A percentile compares a stretch with the other conserved stretches of the same genome.
Evolutionary conservation across 2,888 invertebrate species (phyloP).

Genomic region (Bellardia pandia): DNA sequence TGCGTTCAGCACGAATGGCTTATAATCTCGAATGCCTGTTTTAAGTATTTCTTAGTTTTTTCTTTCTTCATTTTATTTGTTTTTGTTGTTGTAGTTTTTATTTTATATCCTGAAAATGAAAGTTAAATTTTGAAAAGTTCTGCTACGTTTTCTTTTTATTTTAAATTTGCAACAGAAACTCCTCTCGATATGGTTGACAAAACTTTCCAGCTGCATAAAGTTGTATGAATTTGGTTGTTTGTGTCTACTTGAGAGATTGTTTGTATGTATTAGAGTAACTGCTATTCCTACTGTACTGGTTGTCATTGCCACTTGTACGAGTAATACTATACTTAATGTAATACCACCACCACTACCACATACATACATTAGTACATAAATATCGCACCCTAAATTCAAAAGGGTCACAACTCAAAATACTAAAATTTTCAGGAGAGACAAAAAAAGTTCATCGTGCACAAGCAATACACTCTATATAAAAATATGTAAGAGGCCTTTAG

Average conservation of each 20-base stretch:
- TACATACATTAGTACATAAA: no score
- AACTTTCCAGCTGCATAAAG: slow-evolving; percentile 34
- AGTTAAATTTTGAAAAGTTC: slow-evolving; percentile 36
- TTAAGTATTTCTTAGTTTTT: slow-evolving; percentile 6
- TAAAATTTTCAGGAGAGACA: no score
- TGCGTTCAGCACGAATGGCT: slow-evolving; percentile 42
- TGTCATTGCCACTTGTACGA: not conserved
- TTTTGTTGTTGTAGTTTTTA: slow-evolving; percentile 2
- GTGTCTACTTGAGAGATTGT: not conserved
- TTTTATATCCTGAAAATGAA: slow-evolving; percentile 40
- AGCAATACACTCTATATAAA: no score
- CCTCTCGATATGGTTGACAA: slow-evolving; percentile 49
- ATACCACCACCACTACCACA: no score
- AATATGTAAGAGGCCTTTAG: no score
- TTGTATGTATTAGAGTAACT: not conserved
- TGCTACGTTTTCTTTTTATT: not conserved
- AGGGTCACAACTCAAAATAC: no score
- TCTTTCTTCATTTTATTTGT: slow-evolving; percentile 17
- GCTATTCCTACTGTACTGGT: slow-evolving; percentile 5
- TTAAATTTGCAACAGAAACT: slow-evolving; percentile 20
- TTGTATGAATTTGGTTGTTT: not conserved
- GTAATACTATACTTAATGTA: no score
- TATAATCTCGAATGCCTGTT: slow-evolving; percentile 43
- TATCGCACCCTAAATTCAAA: no score
- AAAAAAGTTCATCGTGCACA: no score